These are phyloP conservation scores for Popillia japonica DNA, from an alignment of 1,140 invertebrate species.

Conservation along the genomic window DNA sequence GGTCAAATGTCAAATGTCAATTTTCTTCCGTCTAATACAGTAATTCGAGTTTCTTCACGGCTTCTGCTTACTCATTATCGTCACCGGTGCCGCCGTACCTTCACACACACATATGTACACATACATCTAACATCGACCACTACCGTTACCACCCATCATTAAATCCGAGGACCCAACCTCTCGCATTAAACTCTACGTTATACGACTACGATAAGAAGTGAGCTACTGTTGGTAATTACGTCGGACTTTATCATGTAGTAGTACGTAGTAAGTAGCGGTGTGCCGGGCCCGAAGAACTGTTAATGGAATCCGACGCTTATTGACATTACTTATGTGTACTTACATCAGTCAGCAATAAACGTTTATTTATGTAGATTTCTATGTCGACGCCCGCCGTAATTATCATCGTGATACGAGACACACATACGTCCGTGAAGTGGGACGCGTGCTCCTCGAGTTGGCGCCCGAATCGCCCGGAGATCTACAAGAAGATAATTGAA, in stretches of 20 bases:
- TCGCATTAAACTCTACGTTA: not conserved
- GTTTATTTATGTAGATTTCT: conserved; percentile 34
- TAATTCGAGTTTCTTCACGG: too few species aligned
- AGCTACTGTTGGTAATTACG: not conserved
- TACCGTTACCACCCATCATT: too few species aligned
- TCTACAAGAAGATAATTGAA: not conserved
- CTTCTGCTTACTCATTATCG: too few species aligned
- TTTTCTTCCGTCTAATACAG: too few species aligned
- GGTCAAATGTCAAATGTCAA: too few species aligned
- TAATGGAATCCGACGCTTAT: conserved; percentile 23
- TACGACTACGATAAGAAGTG: not conserved
- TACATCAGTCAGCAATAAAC: conserved; percentile 24
- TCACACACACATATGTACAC: not conserved
- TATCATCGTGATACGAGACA: not conserved
- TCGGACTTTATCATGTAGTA: not conserved
- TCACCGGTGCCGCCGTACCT: not conserved
- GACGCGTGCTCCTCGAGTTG: not conserved
- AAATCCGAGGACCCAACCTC: not conserved
- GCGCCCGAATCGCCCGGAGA: not conserved
- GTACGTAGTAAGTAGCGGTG: not conserved
- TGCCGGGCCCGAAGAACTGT: not conserved
- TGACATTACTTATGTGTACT: conserved; percentile 5
- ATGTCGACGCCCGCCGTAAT: conserved; percentile 16
- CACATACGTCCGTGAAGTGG: not conserved
- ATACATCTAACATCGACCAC: not conserved